Base-by-base conservation (phyloP, 2,797 vertebrate genomes). In the Silurus lanzhouensis region DNA sequence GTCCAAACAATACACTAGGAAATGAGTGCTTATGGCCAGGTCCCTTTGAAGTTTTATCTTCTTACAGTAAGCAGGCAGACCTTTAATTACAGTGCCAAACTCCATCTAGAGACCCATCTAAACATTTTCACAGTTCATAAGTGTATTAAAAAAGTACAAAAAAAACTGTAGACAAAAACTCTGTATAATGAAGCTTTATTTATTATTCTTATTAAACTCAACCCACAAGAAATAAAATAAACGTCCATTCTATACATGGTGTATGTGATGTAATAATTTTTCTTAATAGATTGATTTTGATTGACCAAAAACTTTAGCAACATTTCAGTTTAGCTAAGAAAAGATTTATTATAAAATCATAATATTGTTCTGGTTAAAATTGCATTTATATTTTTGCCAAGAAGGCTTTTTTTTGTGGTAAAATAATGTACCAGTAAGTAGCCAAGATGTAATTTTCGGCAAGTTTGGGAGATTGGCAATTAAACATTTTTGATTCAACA, bases 151-250 rank as follows among this genome's bases (percentile, higher is more conserved):
- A n/a, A 52, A 52, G 10, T 7, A 52, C 6, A 10, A 7, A 52
- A 52, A 10, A 10, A 10, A 6, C 31, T 38, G 38, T 38, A 38
- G 3, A 38, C 38, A 38, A 38, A 38, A 38, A 38, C 38, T 38
- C 38, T 38, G 38, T 38, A 4, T 38, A 38, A 38, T 38, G 38
- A 77, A 85, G 83, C 86, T 85, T 58, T 76, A 80, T 68, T 85
- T 74, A 77, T 63, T 70, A 72, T 38, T 38, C 38, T 85, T 63
- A 57, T 58, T 81, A 80, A 67, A 52, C 58, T 46, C 22, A 25
- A 55, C 68, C 86, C 63, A 86, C 76, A 87, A 87, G 84, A 81
- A 88, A 87, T 81, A 74, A 81, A 88, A 87, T 81, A 74, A 52
- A 52, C 44, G 70, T 75, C 84, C 48, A 17, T 71, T 82, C 52